phyloP scores from a whole-genome alignment of 2,113 vertebrate species.

The Sinocyclocheilus rhinocerous region DNA sequence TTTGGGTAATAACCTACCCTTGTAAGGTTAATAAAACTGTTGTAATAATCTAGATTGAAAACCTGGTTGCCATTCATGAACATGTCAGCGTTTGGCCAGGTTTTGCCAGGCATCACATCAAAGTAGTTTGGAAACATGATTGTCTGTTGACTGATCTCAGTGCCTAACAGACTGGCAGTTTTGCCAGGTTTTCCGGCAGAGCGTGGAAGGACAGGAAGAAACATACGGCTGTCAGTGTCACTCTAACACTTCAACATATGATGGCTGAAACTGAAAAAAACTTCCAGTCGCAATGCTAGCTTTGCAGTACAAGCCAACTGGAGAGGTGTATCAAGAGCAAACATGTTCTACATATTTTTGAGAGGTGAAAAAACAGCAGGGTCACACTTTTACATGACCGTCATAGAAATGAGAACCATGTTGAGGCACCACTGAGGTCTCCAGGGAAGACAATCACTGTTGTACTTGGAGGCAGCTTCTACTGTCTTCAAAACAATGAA shows the following conservation, averaged over 20 bases:
- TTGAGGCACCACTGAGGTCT: constrained; percentile 1
- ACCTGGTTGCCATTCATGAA: too few species aligned
- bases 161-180: too few species aligned
- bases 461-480: not conserved
- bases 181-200: too few species aligned
- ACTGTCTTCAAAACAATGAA: not conserved
- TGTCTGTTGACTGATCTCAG: too few species aligned
- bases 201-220: not conserved
- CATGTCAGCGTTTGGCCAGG: too few species aligned
- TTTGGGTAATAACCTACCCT: too few species aligned
- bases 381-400: constrained; percentile 12
- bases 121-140: too few species aligned
- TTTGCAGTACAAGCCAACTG: constrained; percentile 35
- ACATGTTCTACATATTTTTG: not conserved
- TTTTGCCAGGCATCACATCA: too few species aligned
- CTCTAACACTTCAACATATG: constrained; percentile 15
- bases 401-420: not conserved
- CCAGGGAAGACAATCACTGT: not conserved
- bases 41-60: too few species aligned
- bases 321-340: constrained; percentile 25
- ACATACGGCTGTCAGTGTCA: constrained; percentile 30
- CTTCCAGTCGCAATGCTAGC: not conserved
- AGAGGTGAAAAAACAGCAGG: not conserved
- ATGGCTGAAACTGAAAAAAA: constrained; percentile 37
- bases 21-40: too few species aligned